These are phyloP conservation scores for Myotis vivesi DNA, from an alignment of 2,797 vertebrate genomes.

Conservation along the genomic window DNA sequence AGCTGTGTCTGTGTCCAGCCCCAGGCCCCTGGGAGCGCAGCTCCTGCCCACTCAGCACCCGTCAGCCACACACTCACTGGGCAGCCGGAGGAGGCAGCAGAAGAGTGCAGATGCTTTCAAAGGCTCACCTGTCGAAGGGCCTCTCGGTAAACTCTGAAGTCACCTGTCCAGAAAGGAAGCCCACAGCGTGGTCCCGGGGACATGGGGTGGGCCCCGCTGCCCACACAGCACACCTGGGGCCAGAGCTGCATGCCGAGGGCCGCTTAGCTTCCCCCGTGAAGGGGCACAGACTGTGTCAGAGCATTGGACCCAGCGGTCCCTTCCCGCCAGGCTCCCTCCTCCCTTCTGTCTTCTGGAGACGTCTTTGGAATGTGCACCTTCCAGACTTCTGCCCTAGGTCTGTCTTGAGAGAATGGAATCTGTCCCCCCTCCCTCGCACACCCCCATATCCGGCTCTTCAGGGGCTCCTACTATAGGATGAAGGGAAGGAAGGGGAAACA, in stretches of 20 bases:
- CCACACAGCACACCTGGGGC: accelerated
- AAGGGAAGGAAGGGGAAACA: background rate
- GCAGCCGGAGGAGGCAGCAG: background rate
- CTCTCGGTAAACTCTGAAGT: background rate
- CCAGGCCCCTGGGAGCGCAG: accelerated
- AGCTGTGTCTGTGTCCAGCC: background rate
- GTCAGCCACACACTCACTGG: accelerated
- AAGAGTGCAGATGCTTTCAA: background rate
- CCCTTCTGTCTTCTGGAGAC: accelerated
- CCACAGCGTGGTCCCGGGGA: background rate
- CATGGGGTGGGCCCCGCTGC: accelerated
- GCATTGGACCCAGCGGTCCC: background rate
- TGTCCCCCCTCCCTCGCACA: no score
- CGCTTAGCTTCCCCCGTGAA: accelerated
- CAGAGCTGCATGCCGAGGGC: accelerated
- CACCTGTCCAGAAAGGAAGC: background rate
- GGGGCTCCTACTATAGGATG: no score
- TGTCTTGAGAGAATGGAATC: no score
- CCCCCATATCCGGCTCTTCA: background rate
- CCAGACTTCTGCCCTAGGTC: background rate
- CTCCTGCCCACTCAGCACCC: background rate
- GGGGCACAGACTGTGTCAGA: no score
- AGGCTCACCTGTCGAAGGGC: background rate
- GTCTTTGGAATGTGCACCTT: background rate
- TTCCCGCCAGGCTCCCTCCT: background rate